phyloP scores from a whole-genome alignment of 1,140 invertebrate genomes.

The Steinernema khuongi region DNA sequence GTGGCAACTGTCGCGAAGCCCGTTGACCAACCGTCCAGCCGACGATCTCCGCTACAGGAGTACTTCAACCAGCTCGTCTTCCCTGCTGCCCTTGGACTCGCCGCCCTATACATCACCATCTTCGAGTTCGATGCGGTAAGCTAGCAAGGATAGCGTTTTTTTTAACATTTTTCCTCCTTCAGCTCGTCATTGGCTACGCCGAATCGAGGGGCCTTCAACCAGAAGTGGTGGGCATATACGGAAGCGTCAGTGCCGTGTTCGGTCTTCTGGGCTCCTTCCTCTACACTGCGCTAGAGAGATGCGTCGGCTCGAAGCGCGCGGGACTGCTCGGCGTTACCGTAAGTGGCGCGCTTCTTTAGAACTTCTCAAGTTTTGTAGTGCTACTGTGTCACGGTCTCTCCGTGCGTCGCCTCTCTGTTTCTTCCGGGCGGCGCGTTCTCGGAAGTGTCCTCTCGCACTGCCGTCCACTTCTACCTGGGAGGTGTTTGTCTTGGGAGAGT shows the following conservation, averaged over 20 bases:
- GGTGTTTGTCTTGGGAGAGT: not conserved
- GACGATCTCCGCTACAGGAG: not conserved
- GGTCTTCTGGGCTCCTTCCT: not conserved
- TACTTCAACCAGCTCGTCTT: not conserved
- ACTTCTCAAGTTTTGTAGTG: not conserved
- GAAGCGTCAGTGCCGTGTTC: not conserved
- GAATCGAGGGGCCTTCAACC: not conserved
- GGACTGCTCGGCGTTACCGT: not conserved
- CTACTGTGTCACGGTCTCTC: not conserved
- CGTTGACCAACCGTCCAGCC: too few relatives aligned
- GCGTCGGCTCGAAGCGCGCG: not conserved
- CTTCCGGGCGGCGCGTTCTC: not conserved
- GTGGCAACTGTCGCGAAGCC: too few relatives aligned
- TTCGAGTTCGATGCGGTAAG: not conserved
- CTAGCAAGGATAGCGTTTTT: too few relatives aligned
- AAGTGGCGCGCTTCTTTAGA: not conserved
- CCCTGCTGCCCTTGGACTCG: not conserved
- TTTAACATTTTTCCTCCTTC: not conserved
- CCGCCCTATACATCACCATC: not conserved
- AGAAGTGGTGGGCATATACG: not conserved
- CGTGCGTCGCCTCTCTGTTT: not conserved
- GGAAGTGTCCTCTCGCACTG: not conserved
- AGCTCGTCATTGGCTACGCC: conserved; percentile 1
- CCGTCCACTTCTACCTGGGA: not conserved
- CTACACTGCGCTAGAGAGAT: not conserved